Evolutionary conservation across 1,140 invertebrate species (phyloP).

Genomic region (Littorina saxatilis): DNA sequence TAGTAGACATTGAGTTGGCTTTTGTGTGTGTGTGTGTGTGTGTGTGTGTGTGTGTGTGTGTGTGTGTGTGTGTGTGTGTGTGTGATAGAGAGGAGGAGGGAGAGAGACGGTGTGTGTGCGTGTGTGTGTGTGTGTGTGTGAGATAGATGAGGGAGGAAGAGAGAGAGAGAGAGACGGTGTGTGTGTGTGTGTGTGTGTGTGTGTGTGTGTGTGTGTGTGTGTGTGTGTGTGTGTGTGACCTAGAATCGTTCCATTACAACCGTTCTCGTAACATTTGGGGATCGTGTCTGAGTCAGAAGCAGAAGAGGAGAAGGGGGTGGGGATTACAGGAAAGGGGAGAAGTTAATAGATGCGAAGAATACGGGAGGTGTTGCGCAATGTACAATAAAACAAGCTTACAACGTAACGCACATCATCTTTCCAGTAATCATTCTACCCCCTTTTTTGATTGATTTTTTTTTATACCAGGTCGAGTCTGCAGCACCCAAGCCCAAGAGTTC

Average conservation of each 20-base stretch:
- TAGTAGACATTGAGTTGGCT: neutral
- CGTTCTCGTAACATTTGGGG: too few relatives aligned
- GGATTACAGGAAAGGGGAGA: too few relatives aligned
- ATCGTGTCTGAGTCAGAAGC: too few relatives aligned
- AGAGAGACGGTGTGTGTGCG: neutral
- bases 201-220: neutral
- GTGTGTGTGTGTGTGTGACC: neutral
- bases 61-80: neutral
- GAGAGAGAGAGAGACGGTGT: neutral
- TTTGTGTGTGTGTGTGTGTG: neutral
- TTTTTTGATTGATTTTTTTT: too few relatives aligned
- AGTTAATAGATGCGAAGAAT: too few relatives aligned
- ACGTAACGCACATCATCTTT: too few relatives aligned
- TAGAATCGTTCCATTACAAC: neutral
- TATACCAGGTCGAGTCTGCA: slow-evolving; percentile 67
- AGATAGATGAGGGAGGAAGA: neutral
- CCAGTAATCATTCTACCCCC: too few relatives aligned
- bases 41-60: neutral
- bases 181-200: neutral
- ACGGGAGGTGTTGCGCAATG: too few relatives aligned
- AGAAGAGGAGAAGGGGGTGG: too few relatives aligned
- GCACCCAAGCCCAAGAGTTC: slow-evolving; percentile 57
- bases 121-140: neutral
- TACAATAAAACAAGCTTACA: too few relatives aligned
- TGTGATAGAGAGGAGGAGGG: too few relatives aligned